Conservation (phyloP, 1,140 invertebrate genomes). For the Aphelenchoides fujianensis region DNA sequence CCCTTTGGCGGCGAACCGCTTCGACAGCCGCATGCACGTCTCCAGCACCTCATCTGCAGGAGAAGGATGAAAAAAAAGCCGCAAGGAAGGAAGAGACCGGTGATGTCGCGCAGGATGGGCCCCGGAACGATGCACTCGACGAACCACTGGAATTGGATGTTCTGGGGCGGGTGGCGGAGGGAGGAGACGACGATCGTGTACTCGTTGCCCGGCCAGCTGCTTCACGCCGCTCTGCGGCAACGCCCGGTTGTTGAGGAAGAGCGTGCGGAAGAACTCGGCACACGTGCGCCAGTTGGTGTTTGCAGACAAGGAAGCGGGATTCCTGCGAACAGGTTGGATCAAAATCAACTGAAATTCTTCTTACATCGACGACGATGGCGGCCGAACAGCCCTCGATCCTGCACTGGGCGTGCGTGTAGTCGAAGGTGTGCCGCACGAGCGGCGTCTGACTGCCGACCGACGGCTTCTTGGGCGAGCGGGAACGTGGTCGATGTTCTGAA, state of each 20-base stretch:
- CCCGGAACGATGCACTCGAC: constrained; percentile 53
- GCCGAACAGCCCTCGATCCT: constrained; percentile 58
- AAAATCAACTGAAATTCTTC: constrained; percentile 18
- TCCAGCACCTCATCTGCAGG: constrained; percentile 60
- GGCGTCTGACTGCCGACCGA: not conserved
- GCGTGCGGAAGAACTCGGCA: constrained; percentile 59
- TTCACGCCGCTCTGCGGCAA: constrained; percentile 46
- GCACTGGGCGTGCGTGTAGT: constrained; percentile 59
- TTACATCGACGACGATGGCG: constrained; percentile 55
- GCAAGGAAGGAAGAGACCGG: constrained; percentile 44
- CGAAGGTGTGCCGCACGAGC: constrained; percentile 38
- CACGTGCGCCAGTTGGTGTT: constrained; percentile 59
- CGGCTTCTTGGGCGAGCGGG: constrained; percentile 39
- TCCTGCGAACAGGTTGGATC: constrained; percentile 42
- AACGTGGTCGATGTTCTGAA: constrained; percentile 28
- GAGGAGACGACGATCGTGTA: constrained; percentile 54
- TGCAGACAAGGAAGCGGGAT: constrained; percentile 59
- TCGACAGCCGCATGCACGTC: constrained; percentile 60
- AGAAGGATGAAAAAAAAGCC: not conserved
- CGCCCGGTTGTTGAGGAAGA: constrained; percentile 52
- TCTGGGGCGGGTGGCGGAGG: constrained; percentile 52
- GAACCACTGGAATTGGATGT: constrained; percentile 60
- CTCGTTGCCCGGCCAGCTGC: constrained; percentile 41
- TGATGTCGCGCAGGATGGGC: constrained; percentile 55
- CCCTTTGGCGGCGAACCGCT: constrained; percentile 54